Conservation (phyloP, 2,888 invertebrate genomes). For the Antitype chi region DNA sequence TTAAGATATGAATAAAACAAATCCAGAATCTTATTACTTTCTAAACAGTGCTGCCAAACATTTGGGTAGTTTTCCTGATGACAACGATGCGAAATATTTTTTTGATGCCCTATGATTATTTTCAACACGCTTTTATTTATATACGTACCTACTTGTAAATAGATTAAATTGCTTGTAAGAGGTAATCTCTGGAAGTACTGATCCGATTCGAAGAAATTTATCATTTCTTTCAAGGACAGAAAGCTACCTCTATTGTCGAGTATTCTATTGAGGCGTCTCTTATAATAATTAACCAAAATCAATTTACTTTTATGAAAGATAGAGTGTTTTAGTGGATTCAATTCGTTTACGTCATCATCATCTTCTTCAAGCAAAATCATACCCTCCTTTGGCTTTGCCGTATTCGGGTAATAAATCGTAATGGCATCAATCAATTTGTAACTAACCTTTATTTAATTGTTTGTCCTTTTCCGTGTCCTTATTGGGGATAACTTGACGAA, state of each 20-base stretch:
- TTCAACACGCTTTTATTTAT: too few relatives aligned
- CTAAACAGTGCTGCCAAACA: not conserved
- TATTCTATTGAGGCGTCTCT: not conserved
- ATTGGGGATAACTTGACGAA: slow-evolving; percentile 3
- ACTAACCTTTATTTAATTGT: slow-evolving; percentile 1
- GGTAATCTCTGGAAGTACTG: not conserved
- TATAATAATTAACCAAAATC: not conserved
- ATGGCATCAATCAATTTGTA: not conserved
- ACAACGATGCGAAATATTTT: too few relatives aligned
- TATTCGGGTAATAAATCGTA: not conserved
- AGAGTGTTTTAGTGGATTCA: too few relatives aligned
- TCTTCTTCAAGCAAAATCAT: not conserved
- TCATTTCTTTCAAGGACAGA: not conserved
- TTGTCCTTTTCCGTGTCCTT: not conserved
- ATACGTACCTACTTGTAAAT: too few relatives aligned
- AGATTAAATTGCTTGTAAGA: not conserved
- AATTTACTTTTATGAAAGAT: not conserved
- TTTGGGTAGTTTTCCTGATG: too few relatives aligned
- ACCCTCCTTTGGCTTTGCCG: not conserved
- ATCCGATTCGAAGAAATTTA: not conserved
- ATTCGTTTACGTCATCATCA: not conserved
- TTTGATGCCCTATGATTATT: too few relatives aligned
- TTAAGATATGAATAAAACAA: not conserved
- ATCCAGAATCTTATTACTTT: not conserved
- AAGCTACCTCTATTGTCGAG: too few relatives aligned